Conservation (phyloP, 2,113 vertebrate genomes). For the Terrapene triunguis region DNA sequence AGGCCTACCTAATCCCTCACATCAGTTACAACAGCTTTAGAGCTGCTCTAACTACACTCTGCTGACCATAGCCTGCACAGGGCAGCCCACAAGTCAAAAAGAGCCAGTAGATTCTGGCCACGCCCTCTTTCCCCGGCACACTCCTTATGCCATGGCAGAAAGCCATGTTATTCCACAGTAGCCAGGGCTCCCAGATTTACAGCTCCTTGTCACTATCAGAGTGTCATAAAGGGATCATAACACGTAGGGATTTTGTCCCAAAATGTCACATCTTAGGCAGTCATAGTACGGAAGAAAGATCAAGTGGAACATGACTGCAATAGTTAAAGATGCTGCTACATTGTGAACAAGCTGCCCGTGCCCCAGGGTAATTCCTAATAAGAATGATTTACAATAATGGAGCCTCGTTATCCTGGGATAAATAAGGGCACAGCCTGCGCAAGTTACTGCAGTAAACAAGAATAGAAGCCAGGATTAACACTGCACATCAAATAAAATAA, state of each 20-base stretch:
- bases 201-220: neutral
- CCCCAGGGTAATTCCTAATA: neutral
- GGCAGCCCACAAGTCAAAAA: neutral
- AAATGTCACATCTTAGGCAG: neutral
- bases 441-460: neutral
- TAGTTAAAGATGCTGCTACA: neutral
- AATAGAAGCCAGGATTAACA: neutral
- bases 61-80: neutral
- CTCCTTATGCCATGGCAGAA: neutral
- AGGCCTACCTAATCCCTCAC: neutral
- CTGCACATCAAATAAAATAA: neutral
- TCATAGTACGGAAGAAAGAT: neutral
- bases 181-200: neutral
- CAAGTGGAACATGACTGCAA: neutral
- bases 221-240: neutral
- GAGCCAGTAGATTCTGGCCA: neutral
- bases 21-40: neutral
- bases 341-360: accelerated
- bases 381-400: neutral
- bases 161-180: neutral
- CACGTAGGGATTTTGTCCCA: neutral
- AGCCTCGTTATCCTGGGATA: neutral
- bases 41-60: neutral
- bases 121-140: neutral
- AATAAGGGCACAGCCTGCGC: neutral